A percentile compares a stretch with the other conserved stretches of the same genome.
Evolutionary conservation across 2,113 vertebrate species (phyloP).

Genomic region (Camelus dromedarius): DNA sequence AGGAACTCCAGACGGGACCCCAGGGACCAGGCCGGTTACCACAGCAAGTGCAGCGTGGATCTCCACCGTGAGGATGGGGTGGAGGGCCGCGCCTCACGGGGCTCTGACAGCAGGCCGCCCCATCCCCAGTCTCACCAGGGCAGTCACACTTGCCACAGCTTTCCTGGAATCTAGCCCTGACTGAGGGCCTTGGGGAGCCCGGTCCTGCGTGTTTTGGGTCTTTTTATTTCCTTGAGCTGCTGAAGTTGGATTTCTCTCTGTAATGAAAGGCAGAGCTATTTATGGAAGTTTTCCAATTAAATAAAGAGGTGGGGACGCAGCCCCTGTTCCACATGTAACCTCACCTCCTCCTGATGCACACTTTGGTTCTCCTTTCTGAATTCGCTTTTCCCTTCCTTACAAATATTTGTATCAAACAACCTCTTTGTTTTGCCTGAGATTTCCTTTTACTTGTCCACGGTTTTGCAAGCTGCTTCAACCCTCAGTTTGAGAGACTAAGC

Average conservation of each 20-base stretch:
- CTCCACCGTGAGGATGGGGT: background rate
- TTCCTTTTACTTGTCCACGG: background rate
- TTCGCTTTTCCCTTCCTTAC: background rate
- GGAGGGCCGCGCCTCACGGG: background rate
- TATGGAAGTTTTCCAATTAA: background rate
- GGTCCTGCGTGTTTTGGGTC: background rate
- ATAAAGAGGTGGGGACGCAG: fast-evolving
- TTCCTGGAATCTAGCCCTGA: background rate
- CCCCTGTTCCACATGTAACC: too few species aligned
- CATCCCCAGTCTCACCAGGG: background rate
- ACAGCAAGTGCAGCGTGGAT: too few species aligned
- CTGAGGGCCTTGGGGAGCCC: background rate
- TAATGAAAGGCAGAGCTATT: background rate
- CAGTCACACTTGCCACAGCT: background rate
- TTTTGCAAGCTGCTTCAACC: background rate
- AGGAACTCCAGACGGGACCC: fast-evolving
- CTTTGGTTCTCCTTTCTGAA: background rate
- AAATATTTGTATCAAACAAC: background rate
- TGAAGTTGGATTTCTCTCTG: background rate
- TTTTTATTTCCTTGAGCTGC: background rate
- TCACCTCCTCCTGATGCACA: background rate
- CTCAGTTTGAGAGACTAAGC: background rate
- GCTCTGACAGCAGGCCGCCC: background rate
- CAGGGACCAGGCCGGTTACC: background rate
- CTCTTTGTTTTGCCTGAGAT: background rate